These are phyloP conservation scores for Hippocampus guttulatus DNA, from an alignment of 2,113 vertebrate genomes.

Conservation along the genomic window DNA sequence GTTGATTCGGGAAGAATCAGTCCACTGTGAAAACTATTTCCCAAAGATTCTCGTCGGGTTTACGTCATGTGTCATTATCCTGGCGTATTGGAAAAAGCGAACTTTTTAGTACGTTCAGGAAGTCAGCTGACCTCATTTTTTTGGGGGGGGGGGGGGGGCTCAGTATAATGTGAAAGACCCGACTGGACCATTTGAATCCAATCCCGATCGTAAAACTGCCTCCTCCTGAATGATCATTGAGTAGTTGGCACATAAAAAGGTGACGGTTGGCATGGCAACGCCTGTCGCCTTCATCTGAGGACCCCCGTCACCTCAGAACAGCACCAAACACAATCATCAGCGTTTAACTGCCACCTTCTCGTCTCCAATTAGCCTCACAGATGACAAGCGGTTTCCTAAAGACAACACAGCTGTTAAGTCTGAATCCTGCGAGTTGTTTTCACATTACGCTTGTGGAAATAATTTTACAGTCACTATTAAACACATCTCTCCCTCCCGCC, in stretches of 20 bases:
- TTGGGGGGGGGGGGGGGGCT: neutral
- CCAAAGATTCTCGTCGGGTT: neutral
- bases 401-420: neutral
- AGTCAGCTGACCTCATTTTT: neutral
- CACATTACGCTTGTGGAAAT: conserved; percentile 5
- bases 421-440: neutral
- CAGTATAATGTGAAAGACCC: neutral
- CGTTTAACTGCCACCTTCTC: neutral
- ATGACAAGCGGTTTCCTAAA: conserved; percentile 8
- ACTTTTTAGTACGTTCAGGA: neutral
- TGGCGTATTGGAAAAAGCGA: neutral
- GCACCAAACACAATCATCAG: neutral
- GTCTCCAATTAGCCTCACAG: neutral
- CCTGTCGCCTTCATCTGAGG: neutral
- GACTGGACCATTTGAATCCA: neutral
- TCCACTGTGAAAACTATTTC: neutral
- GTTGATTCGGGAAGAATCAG: neutral
- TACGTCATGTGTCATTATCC: neutral
- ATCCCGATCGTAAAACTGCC: neutral
- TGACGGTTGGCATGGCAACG: neutral
- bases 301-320: neutral
- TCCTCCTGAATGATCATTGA: neutral
- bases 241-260: neutral
- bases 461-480: conserved; percentile 1
- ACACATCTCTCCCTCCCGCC: neutral